Evolutionary conservation across 2,113 vertebrate species (phyloP).

Genomic region (Cyanistes caeruleus): DNA sequence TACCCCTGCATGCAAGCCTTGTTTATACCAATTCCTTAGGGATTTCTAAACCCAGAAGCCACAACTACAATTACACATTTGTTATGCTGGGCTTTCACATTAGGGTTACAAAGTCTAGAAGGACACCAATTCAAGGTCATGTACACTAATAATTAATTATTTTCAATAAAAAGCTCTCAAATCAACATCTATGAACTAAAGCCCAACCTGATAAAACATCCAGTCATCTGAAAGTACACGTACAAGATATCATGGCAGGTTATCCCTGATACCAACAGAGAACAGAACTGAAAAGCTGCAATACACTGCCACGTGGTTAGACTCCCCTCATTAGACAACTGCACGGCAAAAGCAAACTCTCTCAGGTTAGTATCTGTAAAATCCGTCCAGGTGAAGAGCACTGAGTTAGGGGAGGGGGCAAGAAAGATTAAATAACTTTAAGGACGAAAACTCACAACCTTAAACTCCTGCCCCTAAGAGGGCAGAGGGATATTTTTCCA

Average conservation of each 20-base stretch:
- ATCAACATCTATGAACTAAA: background rate
- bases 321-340: background rate
- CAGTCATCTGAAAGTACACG: background rate
- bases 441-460: background rate
- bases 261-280: background rate
- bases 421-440: background rate
- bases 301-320: background rate
- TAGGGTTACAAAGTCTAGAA: background rate
- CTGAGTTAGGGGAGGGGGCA: background rate
- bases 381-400: background rate
- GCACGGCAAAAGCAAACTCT: background rate
- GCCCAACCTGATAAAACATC: background rate
- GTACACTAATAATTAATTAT: background rate
- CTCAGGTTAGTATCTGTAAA: background rate
- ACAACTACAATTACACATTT: background rate
- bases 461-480: background rate
- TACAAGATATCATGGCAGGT: background rate
- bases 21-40: background rate
- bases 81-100: background rate
- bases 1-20: background rate
- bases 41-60: background rate
- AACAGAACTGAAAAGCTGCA: background rate
- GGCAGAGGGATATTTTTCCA: background rate
- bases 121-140: background rate
- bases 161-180: background rate